Percentiles rank a stretch among this genome's conserved stretches.
Evolutionary conservation across 2,113 vertebrate genomes (phyloP).

Genomic region (Scolopax mira): DNA sequence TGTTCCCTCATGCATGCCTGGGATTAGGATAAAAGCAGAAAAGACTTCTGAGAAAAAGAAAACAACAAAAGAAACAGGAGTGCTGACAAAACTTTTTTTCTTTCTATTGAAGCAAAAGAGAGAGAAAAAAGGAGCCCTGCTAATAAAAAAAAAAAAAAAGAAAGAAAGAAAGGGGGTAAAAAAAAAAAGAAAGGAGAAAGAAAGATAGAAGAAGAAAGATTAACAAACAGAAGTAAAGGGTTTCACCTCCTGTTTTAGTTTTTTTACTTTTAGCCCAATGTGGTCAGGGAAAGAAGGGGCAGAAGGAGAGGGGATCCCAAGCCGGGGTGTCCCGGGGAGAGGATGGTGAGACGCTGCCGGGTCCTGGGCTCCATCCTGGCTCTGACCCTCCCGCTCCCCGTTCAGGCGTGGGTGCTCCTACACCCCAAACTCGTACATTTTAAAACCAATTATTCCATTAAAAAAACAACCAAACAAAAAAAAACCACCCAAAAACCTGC

Average conservation of each 20-base stretch:
- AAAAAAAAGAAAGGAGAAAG: slow-evolving; percentile 33
- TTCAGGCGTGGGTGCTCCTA: background rate
- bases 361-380: fast-evolving
- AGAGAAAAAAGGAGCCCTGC: slow-evolving; percentile 77
- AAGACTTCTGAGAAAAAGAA: slow-evolving; percentile 94
- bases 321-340: background rate
- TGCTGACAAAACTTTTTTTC: slow-evolving; percentile 95
- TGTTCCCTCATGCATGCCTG: slow-evolving; percentile 98
- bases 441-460: background rate
- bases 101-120: slow-evolving; percentile 85
- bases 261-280: slow-evolving; percentile 65
- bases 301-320: slow-evolving; percentile 14
- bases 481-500: too few relatives aligned
- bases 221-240: slow-evolving; percentile 86
- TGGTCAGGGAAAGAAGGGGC: slow-evolving; percentile 35
- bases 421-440: background rate
- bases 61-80: slow-evolving; percentile 95
- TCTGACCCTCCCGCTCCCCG: background rate
- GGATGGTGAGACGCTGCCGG: fast-evolving
- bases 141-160: slow-evolving; percentile 55
- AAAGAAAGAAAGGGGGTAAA: slow-evolving; percentile 60
- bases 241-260: slow-evolving; percentile 77
- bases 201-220: slow-evolving; percentile 86
- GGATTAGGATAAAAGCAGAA: slow-evolving; percentile 96
- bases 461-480: background rate